Evolutionary conservation across 2,797 vertebrate genomes (phyloP), one percentile per base, ranked within the genome.

Genomic region (Lagocephalus sceleratus): DNA sequence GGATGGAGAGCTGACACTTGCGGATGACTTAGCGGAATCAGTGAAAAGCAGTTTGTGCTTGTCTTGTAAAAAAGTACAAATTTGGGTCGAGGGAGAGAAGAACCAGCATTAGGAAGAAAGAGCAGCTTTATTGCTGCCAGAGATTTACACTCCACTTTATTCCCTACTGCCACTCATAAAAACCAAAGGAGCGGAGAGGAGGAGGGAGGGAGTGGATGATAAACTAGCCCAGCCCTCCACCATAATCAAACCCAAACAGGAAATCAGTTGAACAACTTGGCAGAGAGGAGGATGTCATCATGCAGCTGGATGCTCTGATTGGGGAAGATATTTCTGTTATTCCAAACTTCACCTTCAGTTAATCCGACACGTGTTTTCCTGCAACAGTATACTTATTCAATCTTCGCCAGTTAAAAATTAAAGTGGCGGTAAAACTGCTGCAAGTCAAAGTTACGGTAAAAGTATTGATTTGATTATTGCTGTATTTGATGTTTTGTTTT

Each of bases 221-320:
- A 78, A 82, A 85, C 71, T 74, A 66, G 76, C 38, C 3, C 14
- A 15, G 78, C 38, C 60, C 68, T 76, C 72, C 73, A 84, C 79
- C 77, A 89, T 87, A 79, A 91, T 85, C 85, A 86, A 88, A 88
- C 84, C 79, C 75, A 85, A 91, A 89, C 85, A 89, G 87, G 87
- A 90, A 89, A 88, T 82, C 77, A 82, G 75, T 69, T 39, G 29
- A 69, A 85, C 72, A 54, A 78, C 76, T 81, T 79, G 80, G 66
- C 75, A 76, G 73, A 68, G 68, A 78, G 68, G 54, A 66, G 77
- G 71, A 72, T 82, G 83, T 82, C 78, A 75, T 68, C 64, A 53
- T 68, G 69, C 80, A 83, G 77, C 84, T 86, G 85, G 82, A 87
- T 81, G 69, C 78, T 71, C 57, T 74, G 67, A 79, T 71, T 64